Percentiles rank a stretch among this genome's conserved stretches.
Evolutionary conservation across 1,140 invertebrate genomes (phyloP).

Genomic region (Kradibia gibbosae): DNA sequence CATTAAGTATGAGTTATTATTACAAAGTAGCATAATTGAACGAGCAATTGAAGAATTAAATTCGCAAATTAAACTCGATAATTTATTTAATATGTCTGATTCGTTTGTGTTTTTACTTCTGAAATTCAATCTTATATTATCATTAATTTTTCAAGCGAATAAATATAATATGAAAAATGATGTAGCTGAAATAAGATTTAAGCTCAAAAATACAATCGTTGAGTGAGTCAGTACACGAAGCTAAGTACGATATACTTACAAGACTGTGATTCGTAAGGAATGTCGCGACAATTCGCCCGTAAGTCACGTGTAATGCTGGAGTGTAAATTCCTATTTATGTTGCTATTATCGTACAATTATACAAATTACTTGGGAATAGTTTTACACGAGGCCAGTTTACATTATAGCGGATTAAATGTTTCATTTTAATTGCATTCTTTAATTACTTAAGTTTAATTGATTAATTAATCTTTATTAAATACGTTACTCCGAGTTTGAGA

Average conservation of each 20-base stretch:
- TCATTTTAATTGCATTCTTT: neutral
- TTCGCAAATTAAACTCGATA: no score
- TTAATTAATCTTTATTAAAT: no score
- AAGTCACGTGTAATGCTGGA: neutral
- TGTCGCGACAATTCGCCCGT: neutral
- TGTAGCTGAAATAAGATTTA: neutral
- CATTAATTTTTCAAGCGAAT: neutral
- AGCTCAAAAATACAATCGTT: neutral
- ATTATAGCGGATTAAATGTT: neutral
- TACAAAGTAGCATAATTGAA: no score
- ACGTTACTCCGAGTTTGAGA: no score
- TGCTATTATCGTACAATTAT: neutral
- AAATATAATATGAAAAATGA: neutral
- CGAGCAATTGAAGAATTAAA: no score
- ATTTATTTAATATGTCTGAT: no score
- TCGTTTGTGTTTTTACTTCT: neutral
- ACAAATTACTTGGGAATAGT: neutral
- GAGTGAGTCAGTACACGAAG: neutral
- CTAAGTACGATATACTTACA: neutral
- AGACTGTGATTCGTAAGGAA: neutral
- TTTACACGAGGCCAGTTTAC: neutral
- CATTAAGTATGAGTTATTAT: no score
- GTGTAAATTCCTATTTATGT: neutral
- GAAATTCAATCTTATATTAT: neutral
- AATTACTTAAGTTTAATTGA: neutral